Percentiles rank a stretch among this genome's conserved stretches.
phyloP scores from a whole-genome alignment of 1,140 invertebrate species.

The Ganaspis sp. region DNA sequence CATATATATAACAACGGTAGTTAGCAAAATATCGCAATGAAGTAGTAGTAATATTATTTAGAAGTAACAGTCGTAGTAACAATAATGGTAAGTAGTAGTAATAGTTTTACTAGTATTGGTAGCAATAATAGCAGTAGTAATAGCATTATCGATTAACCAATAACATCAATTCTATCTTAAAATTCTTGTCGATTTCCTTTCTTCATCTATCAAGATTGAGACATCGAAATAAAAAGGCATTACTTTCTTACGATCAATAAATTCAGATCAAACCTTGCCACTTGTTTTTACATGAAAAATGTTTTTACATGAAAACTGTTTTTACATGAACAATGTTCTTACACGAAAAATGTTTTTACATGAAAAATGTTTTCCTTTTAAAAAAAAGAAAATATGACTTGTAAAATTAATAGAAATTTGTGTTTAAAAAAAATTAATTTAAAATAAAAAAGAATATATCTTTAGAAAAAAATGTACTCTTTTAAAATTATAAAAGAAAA shows the following conservation, averaged over 20 bases:
- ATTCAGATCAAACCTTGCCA: not conserved
- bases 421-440: too few relatives aligned
- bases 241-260: not conserved
- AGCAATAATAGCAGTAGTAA: conserved; percentile 35
- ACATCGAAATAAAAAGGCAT: not conserved
- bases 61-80: conserved; percentile 34
- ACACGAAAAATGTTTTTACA: too few relatives aligned
- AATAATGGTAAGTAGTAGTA: conserved; percentile 41
- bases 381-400: too few relatives aligned
- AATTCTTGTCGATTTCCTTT: not conserved
- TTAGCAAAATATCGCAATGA: conserved; percentile 30
- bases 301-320: too few relatives aligned
- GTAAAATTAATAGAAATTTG: too few relatives aligned
- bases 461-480: too few relatives aligned
- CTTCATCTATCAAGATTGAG: not conserved
- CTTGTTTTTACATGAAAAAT: too few relatives aligned
- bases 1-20: conserved; percentile 37
- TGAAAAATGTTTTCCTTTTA: too few relatives aligned
- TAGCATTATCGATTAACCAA: conserved; percentile 29
- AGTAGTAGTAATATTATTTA: conserved; percentile 39
- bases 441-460: too few relatives aligned
- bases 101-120: conserved; percentile 40
- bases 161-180: not conserved
- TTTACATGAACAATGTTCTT: too few relatives aligned
- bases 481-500: too few relatives aligned